Evolutionary conservation across 2,888 invertebrate species (phyloP).

Genomic region (Acanthosoma haemorrhoidale): DNA sequence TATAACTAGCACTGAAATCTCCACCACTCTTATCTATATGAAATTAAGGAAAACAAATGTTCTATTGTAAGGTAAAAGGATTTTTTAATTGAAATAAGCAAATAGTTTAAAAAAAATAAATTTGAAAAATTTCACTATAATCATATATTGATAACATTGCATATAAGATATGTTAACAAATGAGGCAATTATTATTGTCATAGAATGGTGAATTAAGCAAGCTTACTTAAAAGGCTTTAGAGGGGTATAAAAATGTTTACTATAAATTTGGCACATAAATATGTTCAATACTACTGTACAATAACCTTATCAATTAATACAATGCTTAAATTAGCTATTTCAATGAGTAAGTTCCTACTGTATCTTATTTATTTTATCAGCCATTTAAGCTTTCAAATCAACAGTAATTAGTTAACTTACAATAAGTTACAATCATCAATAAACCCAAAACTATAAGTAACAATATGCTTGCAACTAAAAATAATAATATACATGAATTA

Average conservation of each 20-base stretch:
- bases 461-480: background rate
- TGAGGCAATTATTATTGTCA: slow-evolving; percentile 38
- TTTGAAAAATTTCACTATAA: background rate
- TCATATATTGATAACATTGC: slow-evolving; percentile 24
- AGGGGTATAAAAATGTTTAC: background rate
- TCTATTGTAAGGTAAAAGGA: too few species aligned
- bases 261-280: slow-evolving; percentile 22
- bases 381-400: background rate
- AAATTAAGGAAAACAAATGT: too few species aligned
- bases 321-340: background rate
- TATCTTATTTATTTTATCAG: background rate
- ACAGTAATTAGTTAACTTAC: too few species aligned
- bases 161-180: slow-evolving; percentile 30
- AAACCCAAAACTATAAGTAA: background rate
- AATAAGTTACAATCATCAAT: background rate
- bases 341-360: background rate
- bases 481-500: background rate
- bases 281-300: background rate
- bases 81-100: background rate
- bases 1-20: too few species aligned
- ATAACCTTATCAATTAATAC: background rate
- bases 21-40: too few species aligned
- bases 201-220: slow-evolving; percentile 31
- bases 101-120: background rate
- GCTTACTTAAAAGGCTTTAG: slow-evolving; percentile 26